These are phyloP conservation scores for Urocitellus parryii DNA, from an alignment of 2,113 vertebrate species.

Conservation along the genomic window DNA sequence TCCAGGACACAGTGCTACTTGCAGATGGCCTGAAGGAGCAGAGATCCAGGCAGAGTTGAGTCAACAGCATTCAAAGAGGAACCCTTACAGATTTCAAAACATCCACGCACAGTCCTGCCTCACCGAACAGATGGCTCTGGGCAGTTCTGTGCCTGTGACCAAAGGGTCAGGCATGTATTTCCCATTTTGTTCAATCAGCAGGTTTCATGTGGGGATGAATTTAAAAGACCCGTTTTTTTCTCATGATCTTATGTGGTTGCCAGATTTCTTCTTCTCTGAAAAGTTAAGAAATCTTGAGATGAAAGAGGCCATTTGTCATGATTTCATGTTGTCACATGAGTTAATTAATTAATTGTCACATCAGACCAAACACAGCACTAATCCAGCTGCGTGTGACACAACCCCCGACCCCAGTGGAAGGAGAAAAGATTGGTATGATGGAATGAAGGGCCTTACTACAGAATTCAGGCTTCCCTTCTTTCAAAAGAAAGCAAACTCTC, in stretches of 20 bases:
- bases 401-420: not conserved
- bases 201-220: not conserved
- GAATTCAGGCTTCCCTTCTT: not conserved
- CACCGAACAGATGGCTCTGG: not conserved
- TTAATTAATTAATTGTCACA: not conserved
- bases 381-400: not conserved
- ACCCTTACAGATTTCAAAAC: not conserved
- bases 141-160: not conserved
- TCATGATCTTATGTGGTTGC: rapidly evolving
- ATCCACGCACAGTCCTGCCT: rapidly evolving
- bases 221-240: not conserved
- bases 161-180: rapidly evolving
- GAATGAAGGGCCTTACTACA: not conserved
- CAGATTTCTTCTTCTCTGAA: not conserved
- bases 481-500: not conserved
- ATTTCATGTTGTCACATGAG: not conserved
- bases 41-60: not conserved
- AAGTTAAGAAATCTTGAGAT: not conserved
- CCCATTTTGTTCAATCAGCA: not conserved
- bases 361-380: not conserved
- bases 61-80: not conserved
- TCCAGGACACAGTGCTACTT: not conserved
- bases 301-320: not conserved
- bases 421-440: not conserved
- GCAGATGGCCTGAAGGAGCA: not conserved